Conservation (phyloP, 1,140 invertebrate species). For the Eupristina koningsbergeri region DNA sequence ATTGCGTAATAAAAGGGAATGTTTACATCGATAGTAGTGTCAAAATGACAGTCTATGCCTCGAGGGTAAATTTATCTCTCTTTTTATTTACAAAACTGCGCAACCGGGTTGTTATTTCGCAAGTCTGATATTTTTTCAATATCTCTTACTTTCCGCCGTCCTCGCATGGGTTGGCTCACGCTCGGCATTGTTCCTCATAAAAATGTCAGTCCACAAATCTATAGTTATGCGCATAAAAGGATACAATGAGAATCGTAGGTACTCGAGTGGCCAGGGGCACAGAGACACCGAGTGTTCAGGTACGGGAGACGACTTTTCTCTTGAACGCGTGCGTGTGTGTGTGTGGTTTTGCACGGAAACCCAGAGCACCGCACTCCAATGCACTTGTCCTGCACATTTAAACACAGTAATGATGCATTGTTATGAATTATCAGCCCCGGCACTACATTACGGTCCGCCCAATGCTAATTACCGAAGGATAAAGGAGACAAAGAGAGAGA, state of each 20-base stretch:
- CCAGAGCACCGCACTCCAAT: conserved; percentile 65
- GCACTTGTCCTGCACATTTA: conserved; percentile 71
- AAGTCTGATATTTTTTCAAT: conserved; percentile 36
- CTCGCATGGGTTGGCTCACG: too few species aligned
- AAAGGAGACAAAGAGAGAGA: conserved; percentile 49
- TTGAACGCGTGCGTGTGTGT: conserved; percentile 53
- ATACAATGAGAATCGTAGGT: conserved; percentile 70
- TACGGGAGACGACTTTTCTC: conserved; percentile 42
- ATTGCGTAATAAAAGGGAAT: conserved; percentile 26
- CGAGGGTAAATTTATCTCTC: conserved; percentile 63
- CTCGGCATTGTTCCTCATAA: conserved; percentile 68
- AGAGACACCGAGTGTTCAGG: too few species aligned
- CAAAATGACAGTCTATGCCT: conserved; percentile 67
- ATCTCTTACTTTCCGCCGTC: neutral
- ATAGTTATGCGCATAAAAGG: conserved; percentile 70
- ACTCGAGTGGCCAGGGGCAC: conserved; percentile 67
- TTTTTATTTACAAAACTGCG: neutral
- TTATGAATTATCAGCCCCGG: conserved; percentile 69
- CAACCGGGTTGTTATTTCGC: neutral
- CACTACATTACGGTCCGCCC: conserved; percentile 48
- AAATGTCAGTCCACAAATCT: conserved; percentile 71
- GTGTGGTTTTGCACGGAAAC: conserved; percentile 55
- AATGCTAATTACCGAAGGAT: conserved; percentile 67
- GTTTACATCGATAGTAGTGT: conserved; percentile 51
- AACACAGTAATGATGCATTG: conserved; percentile 69